phyloP scores from a whole-genome alignment of 2,888 invertebrate species.

The Cinara cedri region DNA sequence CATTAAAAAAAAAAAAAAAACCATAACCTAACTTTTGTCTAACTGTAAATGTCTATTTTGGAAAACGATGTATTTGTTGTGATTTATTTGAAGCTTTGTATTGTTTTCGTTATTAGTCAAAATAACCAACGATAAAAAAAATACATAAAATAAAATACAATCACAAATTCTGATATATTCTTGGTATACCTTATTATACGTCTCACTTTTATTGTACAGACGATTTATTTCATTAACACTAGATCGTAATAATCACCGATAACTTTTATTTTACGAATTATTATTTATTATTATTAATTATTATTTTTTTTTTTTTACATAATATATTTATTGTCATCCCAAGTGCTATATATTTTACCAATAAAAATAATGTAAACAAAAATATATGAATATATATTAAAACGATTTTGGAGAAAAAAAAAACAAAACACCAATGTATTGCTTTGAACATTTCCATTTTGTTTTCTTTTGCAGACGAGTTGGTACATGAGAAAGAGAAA shows the following conservation, averaged over 20 bases:
- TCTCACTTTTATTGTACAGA: conserved; percentile 53
- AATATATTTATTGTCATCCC: conserved; percentile 57
- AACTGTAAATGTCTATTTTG: conserved; percentile 51
- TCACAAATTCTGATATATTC: conserved; percentile 50
- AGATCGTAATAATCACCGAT: conserved; percentile 55
- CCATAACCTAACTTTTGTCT: conserved; percentile 40
- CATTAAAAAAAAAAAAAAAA: conserved; percentile 26
- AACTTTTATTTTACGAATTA: conserved; percentile 57
- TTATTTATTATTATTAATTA: conserved; percentile 52
- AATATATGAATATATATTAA: conserved; percentile 30
- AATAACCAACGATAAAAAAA: conserved; percentile 51
- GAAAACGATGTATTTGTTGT: conserved; percentile 40
- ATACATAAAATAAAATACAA: neutral
- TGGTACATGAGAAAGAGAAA: conserved; percentile 75
- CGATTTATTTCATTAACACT: conserved; percentile 56
- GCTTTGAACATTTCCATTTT: conserved; percentile 58
- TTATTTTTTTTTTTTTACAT: conserved; percentile 53
- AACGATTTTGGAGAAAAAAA: conserved; percentile 33
- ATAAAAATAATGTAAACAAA: conserved; percentile 51
- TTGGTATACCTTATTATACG: conserved; percentile 33
- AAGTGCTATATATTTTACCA: conserved; percentile 57
- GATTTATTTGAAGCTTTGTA: conserved; percentile 47
- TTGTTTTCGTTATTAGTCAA: conserved; percentile 52
- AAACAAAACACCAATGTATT: conserved; percentile 12
- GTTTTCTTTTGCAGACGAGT: conserved; percentile 66